Evolutionary conservation across 1,140 invertebrate species (phyloP).

Genomic region (Ladona fulva): DNA sequence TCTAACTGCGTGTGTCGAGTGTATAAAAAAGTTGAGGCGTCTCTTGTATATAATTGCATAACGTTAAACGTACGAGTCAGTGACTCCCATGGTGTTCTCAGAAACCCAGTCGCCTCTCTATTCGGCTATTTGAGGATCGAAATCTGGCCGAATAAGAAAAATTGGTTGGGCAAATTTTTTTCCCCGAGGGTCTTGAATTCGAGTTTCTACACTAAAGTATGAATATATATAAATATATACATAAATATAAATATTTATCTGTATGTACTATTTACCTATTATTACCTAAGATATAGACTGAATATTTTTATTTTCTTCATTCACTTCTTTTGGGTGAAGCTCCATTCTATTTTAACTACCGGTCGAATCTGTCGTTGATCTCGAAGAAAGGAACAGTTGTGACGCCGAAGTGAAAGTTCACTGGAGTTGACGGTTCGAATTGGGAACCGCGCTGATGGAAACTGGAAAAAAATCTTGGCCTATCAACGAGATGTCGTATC

Average conservation of each 20-base stretch:
- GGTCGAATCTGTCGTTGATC: background rate
- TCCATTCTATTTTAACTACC: background rate
- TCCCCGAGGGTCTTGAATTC: background rate
- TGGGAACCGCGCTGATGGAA: too few species aligned
- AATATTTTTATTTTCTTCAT: background rate
- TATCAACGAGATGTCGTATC: too few species aligned
- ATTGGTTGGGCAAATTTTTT: background rate
- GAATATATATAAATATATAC: conserved; percentile 1
- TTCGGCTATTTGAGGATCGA: background rate
- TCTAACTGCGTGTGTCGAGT: conserved; percentile 3
- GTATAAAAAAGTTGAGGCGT: background rate
- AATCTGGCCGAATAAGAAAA: too few species aligned
- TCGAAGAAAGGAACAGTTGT: background rate
- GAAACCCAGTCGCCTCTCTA: background rate
- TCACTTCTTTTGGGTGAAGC: background rate
- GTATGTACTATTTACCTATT: conserved; percentile 3
- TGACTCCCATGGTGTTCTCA: background rate
- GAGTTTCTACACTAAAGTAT: background rate
- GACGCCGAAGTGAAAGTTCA: too few species aligned
- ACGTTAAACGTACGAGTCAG: background rate
- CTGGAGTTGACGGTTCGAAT: too few species aligned
- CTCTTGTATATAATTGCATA: background rate
- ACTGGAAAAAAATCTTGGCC: too few species aligned
- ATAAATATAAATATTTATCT: background rate
- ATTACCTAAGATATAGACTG: background rate